phyloP scores from a whole-genome alignment of 2,113 vertebrate species.

The Carassius carassius region DNA sequence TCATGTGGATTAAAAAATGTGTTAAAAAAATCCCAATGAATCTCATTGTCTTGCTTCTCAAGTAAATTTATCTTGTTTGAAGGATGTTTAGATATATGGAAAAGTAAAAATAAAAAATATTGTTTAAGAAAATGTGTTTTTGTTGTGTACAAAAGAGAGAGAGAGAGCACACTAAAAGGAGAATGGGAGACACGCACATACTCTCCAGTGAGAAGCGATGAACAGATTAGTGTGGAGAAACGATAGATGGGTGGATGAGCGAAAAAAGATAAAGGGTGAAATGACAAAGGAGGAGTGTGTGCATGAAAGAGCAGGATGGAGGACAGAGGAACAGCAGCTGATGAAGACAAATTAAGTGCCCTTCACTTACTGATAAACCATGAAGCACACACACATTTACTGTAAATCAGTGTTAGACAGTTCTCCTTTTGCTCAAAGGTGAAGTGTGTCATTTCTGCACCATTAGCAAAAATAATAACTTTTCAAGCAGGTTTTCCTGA shows the following conservation, averaged over 20 bases:
- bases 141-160: conserved; percentile 28
- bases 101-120: neutral
- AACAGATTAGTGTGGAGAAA: conserved; percentile 31
- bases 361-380: conserved; percentile 70
- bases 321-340: conserved; percentile 50
- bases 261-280: conserved; percentile 24
- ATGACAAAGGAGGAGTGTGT: conserved; percentile 49
- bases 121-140: neutral
- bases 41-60: conserved; percentile 5
- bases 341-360: conserved; percentile 75
- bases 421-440: conserved; percentile 29
- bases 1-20: neutral
- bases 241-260: conserved; percentile 4
- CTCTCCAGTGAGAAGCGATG: conserved; percentile 39
- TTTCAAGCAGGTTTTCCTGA: conserved; percentile 5
- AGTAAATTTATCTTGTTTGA: neutral
- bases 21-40: neutral
- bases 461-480: conserved; percentile 26
- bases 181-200: conserved; percentile 13
- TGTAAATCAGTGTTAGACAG: conserved; percentile 13
- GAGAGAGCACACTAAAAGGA: conserved; percentile 52
- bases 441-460: conserved; percentile 10
- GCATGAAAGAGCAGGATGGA: conserved; percentile 52
- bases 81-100: neutral
- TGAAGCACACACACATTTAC: conserved; percentile 58